These are phyloP conservation scores for Carollia perspicillata DNA, from an alignment of 2,113 vertebrate species.

Conservation along the genomic window DNA sequence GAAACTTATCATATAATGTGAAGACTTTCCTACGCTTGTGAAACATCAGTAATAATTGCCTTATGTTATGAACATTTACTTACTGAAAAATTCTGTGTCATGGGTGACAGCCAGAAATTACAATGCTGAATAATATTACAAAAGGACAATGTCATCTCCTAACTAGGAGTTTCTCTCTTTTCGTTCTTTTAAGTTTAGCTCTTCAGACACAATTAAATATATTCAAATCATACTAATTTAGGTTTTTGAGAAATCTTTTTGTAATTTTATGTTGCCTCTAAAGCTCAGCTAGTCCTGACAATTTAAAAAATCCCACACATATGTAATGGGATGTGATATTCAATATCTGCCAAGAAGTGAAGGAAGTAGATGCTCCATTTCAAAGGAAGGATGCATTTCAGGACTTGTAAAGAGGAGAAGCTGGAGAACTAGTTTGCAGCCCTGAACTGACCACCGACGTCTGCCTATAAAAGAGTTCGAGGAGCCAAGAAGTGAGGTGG, in stretches of 20 bases:
- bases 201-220: background rate
- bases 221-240: constrained; percentile 13
- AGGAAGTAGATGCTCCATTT: background rate
- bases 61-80: constrained; percentile 49
- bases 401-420: background rate
- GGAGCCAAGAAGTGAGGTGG: background rate
- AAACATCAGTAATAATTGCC: constrained; percentile 25
- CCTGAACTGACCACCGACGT: background rate
- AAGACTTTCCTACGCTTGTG: background rate
- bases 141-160: background rate
- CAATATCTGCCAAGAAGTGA: background rate
- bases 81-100: constrained; percentile 11
- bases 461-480: background rate
- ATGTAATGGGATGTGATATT: background rate
- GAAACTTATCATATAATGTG: background rate
- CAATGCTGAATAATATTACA: background rate
- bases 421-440: background rate
- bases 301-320: constrained; percentile 7
- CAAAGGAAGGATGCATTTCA: background rate
- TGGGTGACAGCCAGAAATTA: background rate
- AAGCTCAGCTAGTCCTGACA: background rate
- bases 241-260: background rate
- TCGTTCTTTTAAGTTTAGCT: background rate
- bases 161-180: background rate
- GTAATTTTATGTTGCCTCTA: background rate